Evolutionary conservation across 2,113 vertebrate species (phyloP), one percentile per base, ranked within the genome.

Genomic region (Limnothrissa miodon): DNA sequence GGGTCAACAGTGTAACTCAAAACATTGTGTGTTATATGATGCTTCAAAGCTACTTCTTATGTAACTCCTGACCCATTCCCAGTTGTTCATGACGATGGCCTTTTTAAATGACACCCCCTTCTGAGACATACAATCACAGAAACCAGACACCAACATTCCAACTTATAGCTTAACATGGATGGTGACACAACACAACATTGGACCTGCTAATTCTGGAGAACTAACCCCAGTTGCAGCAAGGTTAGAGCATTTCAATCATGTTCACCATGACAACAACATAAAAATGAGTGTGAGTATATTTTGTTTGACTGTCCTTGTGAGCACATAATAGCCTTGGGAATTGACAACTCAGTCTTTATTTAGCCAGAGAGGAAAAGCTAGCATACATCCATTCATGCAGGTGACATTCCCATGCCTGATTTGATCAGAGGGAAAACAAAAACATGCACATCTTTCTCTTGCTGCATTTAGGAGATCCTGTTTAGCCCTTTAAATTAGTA

Each of bases 71-170:
- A 42, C 29, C 29, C 10, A 29, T 70, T 33, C 62, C 29, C 62
- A 70, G 62, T 70, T 0, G 13, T 25, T 66, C 25, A 33, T 23
- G 53, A 56, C 17, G 17, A 21, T 56, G 4, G 13, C 10, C 13
- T 15, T 70, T 29, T 70, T 13, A 70, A 33, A 70, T 8, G 33
- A 36, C 62, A 70, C 4, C 53, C 11, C 13, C 29, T 36, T 36
- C 29, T 33, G 62, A 15, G 0, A 36, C 29, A 15, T 9, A 5
- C 5, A 70, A 36, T 9, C 10, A 15, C 10, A 70, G 62, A 70
- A 70, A 70, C 29, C 62, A 70, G 62, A 66, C 29, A 33, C 62
- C 62, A 66, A 29, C 62, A 66, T 66, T 66, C 66, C 66, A 74
- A 19, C 66, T 39, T 62, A 4, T 62, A 6, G 25, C 59, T 48